A percentile compares a stretch with the other conserved stretches of the same genome.
These are phyloP conservation scores for Hippoglossus stenolepis DNA, from an alignment of 2,113 vertebrate genomes.

Conservation along the genomic window DNA sequence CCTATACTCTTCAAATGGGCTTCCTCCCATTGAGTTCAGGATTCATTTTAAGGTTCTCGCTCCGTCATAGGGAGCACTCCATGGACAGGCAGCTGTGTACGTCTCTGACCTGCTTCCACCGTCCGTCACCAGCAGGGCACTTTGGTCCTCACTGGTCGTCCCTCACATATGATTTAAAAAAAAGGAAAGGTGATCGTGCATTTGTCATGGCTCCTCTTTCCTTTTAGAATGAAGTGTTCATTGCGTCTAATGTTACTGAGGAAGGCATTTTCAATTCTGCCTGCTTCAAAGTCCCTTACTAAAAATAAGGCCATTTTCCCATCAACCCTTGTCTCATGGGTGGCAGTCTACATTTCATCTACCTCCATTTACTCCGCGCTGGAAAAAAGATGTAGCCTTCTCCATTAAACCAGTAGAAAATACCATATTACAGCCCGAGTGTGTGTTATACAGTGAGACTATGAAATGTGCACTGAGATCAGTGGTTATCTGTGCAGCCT, in stretches of 20 bases:
- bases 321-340: constrained; percentile 52
- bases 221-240: background rate
- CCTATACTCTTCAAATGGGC: no score
- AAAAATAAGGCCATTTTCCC: constrained; percentile 59
- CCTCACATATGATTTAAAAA: no score
- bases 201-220: background rate
- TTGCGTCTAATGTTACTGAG: constrained; percentile 7
- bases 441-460: constrained; percentile 2
- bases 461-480: constrained; percentile 17
- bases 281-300: constrained; percentile 20
- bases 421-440: background rate
- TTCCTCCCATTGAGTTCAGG: no score
- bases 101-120: no score
- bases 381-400: background rate
- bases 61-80: no score
- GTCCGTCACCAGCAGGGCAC: no score
- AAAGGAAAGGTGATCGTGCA: no score
- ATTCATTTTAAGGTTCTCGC: no score
- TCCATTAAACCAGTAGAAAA: background rate
- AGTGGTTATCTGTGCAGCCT: constrained; percentile 22
- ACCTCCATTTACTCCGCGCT: constrained; percentile 11
- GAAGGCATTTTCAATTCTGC: background rate
- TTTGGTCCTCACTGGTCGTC: no score
- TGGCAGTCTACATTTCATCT: constrained; percentile 55
- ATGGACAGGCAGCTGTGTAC: no score